Percentiles rank a stretch among this genome's conserved stretches.
Conservation (phyloP, 64 coral and sea anemone species). For the Porites lutea region DNA sequence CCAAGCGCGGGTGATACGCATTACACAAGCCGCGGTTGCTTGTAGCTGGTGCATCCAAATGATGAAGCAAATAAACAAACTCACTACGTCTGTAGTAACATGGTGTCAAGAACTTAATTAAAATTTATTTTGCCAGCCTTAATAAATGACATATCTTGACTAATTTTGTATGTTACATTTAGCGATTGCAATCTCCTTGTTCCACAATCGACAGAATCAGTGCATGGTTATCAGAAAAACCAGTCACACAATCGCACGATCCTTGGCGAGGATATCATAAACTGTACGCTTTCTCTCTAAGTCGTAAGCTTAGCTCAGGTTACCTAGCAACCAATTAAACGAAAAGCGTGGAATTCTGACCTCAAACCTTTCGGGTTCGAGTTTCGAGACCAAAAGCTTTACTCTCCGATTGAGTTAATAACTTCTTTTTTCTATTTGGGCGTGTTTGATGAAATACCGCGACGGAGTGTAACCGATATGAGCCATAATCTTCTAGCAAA, state of each 20-base stretch:
- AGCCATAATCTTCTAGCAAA: constrained; percentile 23
- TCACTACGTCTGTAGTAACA: no score
- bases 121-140: background rate
- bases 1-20: no score
- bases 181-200: background rate
- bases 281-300: background rate
- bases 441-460: background rate
- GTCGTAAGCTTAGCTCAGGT: background rate
- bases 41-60: no score
- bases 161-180: background rate
- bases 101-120: no score
- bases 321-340: background rate
- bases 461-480: background rate
- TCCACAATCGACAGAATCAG: background rate
- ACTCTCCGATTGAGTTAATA: background rate
- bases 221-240: background rate
- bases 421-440: background rate
- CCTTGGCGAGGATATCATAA: background rate
- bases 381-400: background rate
- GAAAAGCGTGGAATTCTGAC: background rate
- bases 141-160: background rate
- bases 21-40: no score
- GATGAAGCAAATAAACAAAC: no score
- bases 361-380: background rate
- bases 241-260: background rate